Evolutionary conservation across 2,113 vertebrate genomes (phyloP).

Genomic region (Mustela nigripes): DNA sequence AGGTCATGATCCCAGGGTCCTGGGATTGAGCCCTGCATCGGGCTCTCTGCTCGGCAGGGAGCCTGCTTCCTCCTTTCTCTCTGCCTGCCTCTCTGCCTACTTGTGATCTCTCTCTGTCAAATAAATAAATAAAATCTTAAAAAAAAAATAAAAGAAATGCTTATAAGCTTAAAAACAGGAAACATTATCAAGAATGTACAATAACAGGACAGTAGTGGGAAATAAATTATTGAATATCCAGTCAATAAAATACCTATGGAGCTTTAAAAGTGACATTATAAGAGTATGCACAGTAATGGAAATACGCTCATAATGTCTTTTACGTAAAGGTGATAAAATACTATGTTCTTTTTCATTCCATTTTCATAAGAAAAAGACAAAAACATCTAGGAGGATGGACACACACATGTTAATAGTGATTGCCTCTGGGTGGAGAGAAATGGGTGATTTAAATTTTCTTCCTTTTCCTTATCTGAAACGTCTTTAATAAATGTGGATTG

Average conservation of each 20-base stretch:
- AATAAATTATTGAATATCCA: background rate
- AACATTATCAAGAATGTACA: background rate
- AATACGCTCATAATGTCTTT: background rate
- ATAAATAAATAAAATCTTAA: no score
- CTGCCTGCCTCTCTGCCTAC: no score
- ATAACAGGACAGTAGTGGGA: background rate
- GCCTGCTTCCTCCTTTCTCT: no score
- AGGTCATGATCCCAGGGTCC: no score
- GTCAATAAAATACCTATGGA: background rate
- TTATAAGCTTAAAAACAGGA: conserved; percentile 10
- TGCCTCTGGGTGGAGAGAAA: background rate
- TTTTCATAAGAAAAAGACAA: background rate
- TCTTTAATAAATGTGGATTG: background rate
- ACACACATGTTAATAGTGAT: background rate
- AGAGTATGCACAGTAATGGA: background rate
- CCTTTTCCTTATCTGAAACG: background rate
- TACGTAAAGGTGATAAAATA: background rate
- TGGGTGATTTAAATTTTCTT: background rate
- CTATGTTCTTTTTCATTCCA: background rate
- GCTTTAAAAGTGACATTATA: background rate
- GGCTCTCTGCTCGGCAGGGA: no score
- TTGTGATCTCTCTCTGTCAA: no score
- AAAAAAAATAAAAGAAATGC: background rate
- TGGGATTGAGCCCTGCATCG: no score
- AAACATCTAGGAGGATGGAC: background rate